Percentiles rank a stretch among this genome's conserved stretches.
phyloP scores from a whole-genome alignment of 2,113 vertebrate species.

The Phylloscopus whistleri region DNA sequence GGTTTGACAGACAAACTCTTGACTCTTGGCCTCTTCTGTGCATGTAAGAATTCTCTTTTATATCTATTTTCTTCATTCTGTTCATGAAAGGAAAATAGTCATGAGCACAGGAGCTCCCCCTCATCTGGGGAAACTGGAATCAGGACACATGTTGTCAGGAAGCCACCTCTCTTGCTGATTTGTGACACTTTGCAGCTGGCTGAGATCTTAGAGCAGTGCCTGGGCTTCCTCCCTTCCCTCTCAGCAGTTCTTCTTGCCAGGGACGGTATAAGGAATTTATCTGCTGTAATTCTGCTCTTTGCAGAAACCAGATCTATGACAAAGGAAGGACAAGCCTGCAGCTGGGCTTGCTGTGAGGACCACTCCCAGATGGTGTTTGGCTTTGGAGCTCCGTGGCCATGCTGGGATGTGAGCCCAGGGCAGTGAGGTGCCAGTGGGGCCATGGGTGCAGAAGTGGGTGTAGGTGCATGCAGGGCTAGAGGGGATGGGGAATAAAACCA shows the following conservation, averaged over 20 bases:
- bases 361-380: neutral
- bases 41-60: neutral
- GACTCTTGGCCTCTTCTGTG: neutral
- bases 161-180: neutral
- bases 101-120: neutral
- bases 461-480: rapidly evolving
- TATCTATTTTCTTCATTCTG: neutral
- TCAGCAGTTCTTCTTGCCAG: neutral
- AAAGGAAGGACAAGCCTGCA: neutral
- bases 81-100: neutral
- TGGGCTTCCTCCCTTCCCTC: neutral
- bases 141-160: neutral
- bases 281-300: neutral
- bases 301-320: neutral
- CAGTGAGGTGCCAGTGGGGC: rapidly evolving
- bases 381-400: neutral
- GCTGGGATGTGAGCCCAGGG: neutral
- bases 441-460: neutral
- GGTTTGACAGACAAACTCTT: neutral
- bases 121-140: neutral
- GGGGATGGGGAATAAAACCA: neutral
- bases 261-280: neutral
- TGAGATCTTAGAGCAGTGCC: neutral
- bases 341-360: neutral
- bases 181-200: neutral